A percentile compares a stretch with the other conserved stretches of the same genome.
These are phyloP conservation scores for Dendroctonus ponderosae DNA, from an alignment of 1,140 invertebrate species.

Conservation along the genomic window DNA sequence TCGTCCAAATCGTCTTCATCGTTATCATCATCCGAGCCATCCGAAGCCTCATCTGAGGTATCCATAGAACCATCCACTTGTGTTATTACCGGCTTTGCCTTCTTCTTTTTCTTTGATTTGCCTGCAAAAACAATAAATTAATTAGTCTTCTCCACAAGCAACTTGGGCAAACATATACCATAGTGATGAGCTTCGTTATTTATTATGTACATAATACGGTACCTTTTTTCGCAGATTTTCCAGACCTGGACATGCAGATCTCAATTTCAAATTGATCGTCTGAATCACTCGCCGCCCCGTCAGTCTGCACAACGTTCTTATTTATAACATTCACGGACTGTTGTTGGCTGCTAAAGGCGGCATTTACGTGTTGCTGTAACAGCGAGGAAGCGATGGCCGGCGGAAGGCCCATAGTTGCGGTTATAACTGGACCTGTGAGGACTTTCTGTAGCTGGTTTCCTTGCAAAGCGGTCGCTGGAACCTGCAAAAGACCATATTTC, in stretches of 20 bases:
- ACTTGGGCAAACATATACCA: constrained; percentile 34
- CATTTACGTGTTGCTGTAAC: constrained; percentile 83
- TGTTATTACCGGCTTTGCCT: not conserved
- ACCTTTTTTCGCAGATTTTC: constrained; percentile 25
- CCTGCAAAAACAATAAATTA: not conserved
- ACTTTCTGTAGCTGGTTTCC: constrained; percentile 64
- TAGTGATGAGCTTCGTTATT: not conserved
- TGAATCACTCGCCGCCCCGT: constrained; percentile 38
- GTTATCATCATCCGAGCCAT: constrained; percentile 65
- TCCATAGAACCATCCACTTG: constrained; percentile 68
- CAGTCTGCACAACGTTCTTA: constrained; percentile 46
- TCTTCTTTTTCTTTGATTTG: constrained; percentile 17
- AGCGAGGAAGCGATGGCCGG: constrained; percentile 72
- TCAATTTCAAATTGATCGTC: constrained; percentile 36
- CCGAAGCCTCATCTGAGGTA: constrained; percentile 73
- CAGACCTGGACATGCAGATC: constrained; percentile 31
- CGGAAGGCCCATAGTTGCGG: constrained; percentile 80
- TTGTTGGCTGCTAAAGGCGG: constrained; percentile 58
- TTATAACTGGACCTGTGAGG: constrained; percentile 79
- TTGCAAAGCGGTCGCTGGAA: constrained; percentile 75
- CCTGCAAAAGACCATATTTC: constrained; percentile 49
- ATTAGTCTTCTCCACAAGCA: constrained; percentile 36
- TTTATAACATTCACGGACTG: constrained; percentile 41
- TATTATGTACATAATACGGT: not conserved
- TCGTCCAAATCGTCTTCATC: constrained; percentile 66